A percentile compares a stretch with the other conserved stretches of the same genome.
Conservation (phyloP, 1,140 invertebrate species). For the Cyclina sinensis region DNA sequence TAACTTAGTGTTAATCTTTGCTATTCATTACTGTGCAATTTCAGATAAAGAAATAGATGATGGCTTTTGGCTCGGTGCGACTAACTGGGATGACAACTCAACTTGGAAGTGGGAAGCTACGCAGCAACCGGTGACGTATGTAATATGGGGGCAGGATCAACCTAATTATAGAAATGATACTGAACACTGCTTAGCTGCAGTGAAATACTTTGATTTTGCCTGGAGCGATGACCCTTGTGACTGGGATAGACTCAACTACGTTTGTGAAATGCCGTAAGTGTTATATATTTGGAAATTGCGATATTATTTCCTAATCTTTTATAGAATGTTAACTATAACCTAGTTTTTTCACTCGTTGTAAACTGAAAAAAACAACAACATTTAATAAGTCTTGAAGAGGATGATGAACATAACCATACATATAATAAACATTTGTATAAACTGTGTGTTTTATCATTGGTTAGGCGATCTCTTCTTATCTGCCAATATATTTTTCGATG, state of each 20-base stretch:
- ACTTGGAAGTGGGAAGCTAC: constrained; percentile 40
- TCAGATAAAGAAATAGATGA: constrained; percentile 20
- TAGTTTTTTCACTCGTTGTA: too few species aligned
- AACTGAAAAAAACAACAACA: not conserved
- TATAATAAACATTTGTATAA: too few species aligned
- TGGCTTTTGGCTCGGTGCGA: constrained; percentile 45
- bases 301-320: too few species aligned
- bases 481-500: too few species aligned
- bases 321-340: too few species aligned
- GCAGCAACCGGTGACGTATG: not conserved
- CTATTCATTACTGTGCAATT: not conserved
- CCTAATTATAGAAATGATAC: constrained; percentile 40
- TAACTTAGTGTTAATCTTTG: too few species aligned
- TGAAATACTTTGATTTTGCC: constrained; percentile 36
- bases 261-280: constrained; percentile 47
- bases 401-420: too few species aligned
- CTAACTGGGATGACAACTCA: not conserved
- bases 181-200: constrained; percentile 34
- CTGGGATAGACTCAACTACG: constrained; percentile 2
- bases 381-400: not conserved
- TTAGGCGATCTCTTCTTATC: too few species aligned
- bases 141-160: constrained; percentile 5
- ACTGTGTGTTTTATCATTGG: too few species aligned
- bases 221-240: constrained; percentile 53
- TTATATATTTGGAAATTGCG: not conserved